Base-by-base conservation (phyloP, 2,888 invertebrate species). In the Caenorhabditis afra region DNA sequence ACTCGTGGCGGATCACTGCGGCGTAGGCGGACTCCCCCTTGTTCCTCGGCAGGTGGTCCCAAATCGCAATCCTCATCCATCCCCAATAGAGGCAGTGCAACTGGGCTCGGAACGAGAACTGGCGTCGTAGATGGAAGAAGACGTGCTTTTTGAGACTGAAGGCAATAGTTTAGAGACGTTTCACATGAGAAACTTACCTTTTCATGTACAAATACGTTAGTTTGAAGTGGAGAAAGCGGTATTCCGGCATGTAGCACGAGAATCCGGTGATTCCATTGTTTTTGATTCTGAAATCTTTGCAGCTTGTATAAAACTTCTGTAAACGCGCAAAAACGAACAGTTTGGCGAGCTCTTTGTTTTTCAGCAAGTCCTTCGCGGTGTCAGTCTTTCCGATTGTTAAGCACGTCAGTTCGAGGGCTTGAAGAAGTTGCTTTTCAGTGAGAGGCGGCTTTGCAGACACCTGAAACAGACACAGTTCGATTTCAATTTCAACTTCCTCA, bases 191-290 rank as follows among this genome's bases (percentile, higher is more conserved):
- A 39, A 50, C 68, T 59, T 18, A 68, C 68, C 20, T 37, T 0
- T 11, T 10, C 37, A 49, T 10, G 11, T 3, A 11, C 11, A 45
- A 18, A 52, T 44, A 14, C 35, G 10, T 20, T 22, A 29, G 3
- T 29, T 29, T 29, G 7, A 7, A 5, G 16, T 44, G 20, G 12
- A 68, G 7, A 11, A 41, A 41, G 7, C 4, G 23, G 11, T 16
- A 44, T 44, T 73, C 73, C 1, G 64, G 12, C 10, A 11, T 16
- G 12, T 50, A n/a, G 22, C 73, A 64, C 12, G 57, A 49, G n/a
- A 73, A 73, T 12, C 52, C 64, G 7, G 64, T 73, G 57, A 73
- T 73, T 57, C 71, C 71, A 7, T 62, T 16, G 18, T 57, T 7
- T 52, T 55, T 71, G 1, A 71, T 18, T 4, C 55, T 62, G 62